A percentile compares a stretch with the other conserved stretches of the same genome.
These are phyloP conservation scores for Isotomurus palustris DNA, from an alignment of 2,888 invertebrate genomes.

Conservation along the genomic window DNA sequence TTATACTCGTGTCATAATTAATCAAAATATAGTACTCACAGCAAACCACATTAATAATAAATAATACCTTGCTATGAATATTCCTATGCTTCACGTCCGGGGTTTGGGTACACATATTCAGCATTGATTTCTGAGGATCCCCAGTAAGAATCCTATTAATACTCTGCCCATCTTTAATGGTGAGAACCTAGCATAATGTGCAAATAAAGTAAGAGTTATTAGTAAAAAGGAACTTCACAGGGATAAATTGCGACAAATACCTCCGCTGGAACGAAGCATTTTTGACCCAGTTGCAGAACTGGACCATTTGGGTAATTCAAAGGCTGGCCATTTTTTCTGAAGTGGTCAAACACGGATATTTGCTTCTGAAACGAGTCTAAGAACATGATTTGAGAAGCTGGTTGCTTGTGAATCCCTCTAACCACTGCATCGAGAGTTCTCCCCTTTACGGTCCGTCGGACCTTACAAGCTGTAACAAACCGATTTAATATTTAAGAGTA, in stretches of 20 bases:
- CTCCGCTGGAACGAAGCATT: conserved; percentile 16
- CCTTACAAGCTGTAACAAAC: conserved; percentile 2
- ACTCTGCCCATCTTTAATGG: conserved; percentile 10
- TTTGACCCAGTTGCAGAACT: conserved; percentile 6
- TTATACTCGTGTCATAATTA: background rate
- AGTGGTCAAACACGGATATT: background rate
- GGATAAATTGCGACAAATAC: conserved; percentile 4
- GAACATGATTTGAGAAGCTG: background rate
- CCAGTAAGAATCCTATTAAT: background rate
- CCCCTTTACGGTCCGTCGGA: conserved; percentile 1
- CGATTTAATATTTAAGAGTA: too few relatives aligned
- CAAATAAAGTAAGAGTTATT: background rate
- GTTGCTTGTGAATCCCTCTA: background rate
- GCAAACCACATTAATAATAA: background rate
- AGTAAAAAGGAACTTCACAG: background rate
- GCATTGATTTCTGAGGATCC: background rate
- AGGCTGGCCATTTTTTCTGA: background rate
- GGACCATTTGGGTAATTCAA: conserved; percentile 2
- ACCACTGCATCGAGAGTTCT: background rate
- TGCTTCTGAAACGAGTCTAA: background rate
- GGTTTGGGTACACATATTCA: background rate
- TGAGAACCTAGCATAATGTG: conserved; percentile 10
- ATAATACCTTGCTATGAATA: background rate
- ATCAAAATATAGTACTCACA: background rate
- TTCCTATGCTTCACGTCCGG: background rate